Conservation (phyloP, 2,113 vertebrate genomes). For the Genyomyrus donnyi region DNA sequence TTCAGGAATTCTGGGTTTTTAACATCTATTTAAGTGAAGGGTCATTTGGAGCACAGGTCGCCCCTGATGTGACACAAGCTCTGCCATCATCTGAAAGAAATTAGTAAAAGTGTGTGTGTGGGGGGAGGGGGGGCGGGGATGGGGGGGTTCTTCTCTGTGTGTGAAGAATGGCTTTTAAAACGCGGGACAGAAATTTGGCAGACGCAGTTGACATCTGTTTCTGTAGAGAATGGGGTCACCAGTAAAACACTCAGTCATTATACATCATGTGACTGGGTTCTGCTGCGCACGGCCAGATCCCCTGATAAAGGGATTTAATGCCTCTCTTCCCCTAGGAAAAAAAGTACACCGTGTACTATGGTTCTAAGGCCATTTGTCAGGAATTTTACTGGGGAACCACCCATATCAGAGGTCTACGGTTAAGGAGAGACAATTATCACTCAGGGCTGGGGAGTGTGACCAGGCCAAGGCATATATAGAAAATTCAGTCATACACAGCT, state of each 20-base stretch:
- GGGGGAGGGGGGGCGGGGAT: too few species aligned
- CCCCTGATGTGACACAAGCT: constrained; percentile 30
- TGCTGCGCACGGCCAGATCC: constrained; percentile 48
- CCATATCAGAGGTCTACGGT: not conserved
- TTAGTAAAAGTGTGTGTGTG: constrained; percentile 54
- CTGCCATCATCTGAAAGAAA: constrained; percentile 65
- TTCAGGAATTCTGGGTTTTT: constrained; percentile 22
- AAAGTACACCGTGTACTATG: constrained; percentile 31
- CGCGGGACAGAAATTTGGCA: constrained; percentile 60
- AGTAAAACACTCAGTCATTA: constrained; percentile 55
- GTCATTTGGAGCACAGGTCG: constrained; percentile 39
- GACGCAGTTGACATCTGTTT: constrained; percentile 66
- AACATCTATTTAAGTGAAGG: constrained; percentile 39
- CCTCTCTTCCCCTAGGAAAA: constrained; percentile 23
- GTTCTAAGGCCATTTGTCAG: constrained; percentile 23
- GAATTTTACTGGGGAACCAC: constrained; percentile 19
- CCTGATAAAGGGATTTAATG: constrained; percentile 45
- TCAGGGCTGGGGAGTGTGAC: not conserved
- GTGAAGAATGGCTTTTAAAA: constrained; percentile 63
- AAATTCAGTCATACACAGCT: not conserved
- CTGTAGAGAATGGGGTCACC: constrained; percentile 60
- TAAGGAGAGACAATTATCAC: not conserved
- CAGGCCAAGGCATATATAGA: not conserved
- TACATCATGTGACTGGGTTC: constrained; percentile 52
- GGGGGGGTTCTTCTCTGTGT: constrained; percentile 47